Conservation (phyloP, 2,888 invertebrate species). For the Ditylenchus weischeri region DNA sequence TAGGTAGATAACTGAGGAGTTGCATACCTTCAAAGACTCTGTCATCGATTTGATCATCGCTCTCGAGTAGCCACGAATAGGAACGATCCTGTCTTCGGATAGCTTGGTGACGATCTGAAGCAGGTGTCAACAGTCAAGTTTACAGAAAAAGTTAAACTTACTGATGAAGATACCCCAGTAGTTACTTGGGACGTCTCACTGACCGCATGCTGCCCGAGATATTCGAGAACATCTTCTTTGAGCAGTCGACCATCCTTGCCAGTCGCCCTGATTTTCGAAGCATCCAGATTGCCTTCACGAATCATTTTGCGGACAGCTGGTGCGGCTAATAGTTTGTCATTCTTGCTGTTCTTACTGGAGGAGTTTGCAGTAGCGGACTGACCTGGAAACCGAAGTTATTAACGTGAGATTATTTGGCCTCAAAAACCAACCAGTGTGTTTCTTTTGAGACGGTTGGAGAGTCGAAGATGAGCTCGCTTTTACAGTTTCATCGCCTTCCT, state of each 20-base stretch:
- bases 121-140: neutral
- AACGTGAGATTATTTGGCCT: too few relatives aligned
- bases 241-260: constrained; percentile 86
- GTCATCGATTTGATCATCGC: constrained; percentile 96
- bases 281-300: constrained; percentile 77
- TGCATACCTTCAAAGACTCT: constrained; percentile 55
- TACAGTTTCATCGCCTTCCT: constrained; percentile 23
- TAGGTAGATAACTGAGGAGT: too few relatives aligned
- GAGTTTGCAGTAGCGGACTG: constrained; percentile 21
- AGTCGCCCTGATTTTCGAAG: constrained; percentile 72
- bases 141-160: neutral
- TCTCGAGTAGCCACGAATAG: constrained; percentile 65
- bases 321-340: constrained; percentile 71
- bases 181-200: neutral
- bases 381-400: neutral
- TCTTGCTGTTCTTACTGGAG: too few relatives aligned
- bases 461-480: neutral
- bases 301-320: constrained; percentile 92
- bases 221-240: constrained; percentile 83
- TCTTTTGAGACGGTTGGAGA: neutral
- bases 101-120: too few relatives aligned
- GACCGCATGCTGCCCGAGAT: neutral
- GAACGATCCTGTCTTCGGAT: constrained; percentile 45
- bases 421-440: constrained; percentile 14
- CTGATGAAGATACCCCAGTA: neutral